Base-by-base conservation (phyloP, 1,140 invertebrate species). In the Lutraria rhynchaena region DNA sequence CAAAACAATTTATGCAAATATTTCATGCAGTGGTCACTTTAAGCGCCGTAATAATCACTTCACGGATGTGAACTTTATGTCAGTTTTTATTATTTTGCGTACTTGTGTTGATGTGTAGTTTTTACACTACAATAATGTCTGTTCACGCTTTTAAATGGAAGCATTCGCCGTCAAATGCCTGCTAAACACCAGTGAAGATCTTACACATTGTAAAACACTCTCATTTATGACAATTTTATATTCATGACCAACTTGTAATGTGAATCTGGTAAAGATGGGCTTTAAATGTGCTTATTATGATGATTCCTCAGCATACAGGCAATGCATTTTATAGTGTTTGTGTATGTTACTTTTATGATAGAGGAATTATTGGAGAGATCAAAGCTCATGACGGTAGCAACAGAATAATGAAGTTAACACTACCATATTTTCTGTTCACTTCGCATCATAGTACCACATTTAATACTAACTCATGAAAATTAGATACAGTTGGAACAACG, bases 171-270 rank as follows among this genome's bases (percentile, higher is more conserved):
- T 60, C 55, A 75, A 75, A 27, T 24, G 53, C 73, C 29, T 61
- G 58, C 73, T 49, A 75, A 75, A 60, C 57, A 75, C 73, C 58
- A 75, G 24, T 55, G 58, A 31, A 35, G 53, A 27, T 65, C 57
- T 60, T 46, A 80, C 63, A 60, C 55, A 70, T 49, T 80, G 76
- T 80, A 53, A 67, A 80, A 69, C 76, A 80, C 76, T 80, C 65
- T 55, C 37, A 7, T 80, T 80, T 80, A 80, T 60, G 24, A 29
- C 63, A 70, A 37, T 80, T 80, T 80, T 80, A 80, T 80, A 75
- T 80, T 58, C 63, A 80, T 60, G 65, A 80, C 53, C 76, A 58
- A 80, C 22, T 80, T 69, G 46, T 80, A 46, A 58, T 80, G 65
- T 67, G 76, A 65, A 63, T 63, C 75, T 55, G 58, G n/a, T 49